Base-by-base conservation (phyloP, 2,888 invertebrate species). In the Zonitis immaculata region DNA sequence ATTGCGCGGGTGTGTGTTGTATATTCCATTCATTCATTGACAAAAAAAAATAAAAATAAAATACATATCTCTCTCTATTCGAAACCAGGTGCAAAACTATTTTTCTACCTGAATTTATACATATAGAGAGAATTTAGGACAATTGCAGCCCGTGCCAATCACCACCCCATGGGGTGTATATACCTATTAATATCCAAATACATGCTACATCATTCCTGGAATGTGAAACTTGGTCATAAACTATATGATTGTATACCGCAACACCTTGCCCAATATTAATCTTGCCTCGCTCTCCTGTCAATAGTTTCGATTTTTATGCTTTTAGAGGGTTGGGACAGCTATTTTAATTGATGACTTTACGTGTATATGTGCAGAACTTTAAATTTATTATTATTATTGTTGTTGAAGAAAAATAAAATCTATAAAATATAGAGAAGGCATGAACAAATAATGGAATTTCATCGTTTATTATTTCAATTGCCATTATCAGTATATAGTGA, bases 1-100 rank as follows among this genome's bases (percentile, higher is more conserved):
- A 56, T 58, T 58, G 58, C 58, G 58, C 51, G 56, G 58, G 58
- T 52, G 54, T 43, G n/a, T n/a, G n/a, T n/a, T n/a, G n/a, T n/a
- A n/a, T n/a, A n/a, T n/a, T n/a, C n/a, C n/a, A n/a, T n/a, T n/a
- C n/a, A n/a, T n/a, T n/a, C n/a, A n/a, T n/a, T n/a, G n/a, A n/a
- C n/a, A n/a, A n/a, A n/a, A n/a, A n/a, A n/a, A n/a, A n/a, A n/a
- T n/a, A n/a, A n/a, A n/a, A n/a, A n/a, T n/a, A n/a, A n/a, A n/a
- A n/a, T n/a, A n/a, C n/a, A n/a, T n/a, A n/a, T 8, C 16, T 20
- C 39, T 20, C 20, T 20, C 39, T 3, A 39, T 20, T 39, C 18
- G 11, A 16, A 20, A 11, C 45, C 45, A 45, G 45, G 45, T 45
- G 45, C 45, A 45, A 30, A 18, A 11, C 39, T 20, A 20, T 12